Base-by-base conservation (phyloP, 1,140 invertebrate species). In the Pemphigus obesinymphae region DNA sequence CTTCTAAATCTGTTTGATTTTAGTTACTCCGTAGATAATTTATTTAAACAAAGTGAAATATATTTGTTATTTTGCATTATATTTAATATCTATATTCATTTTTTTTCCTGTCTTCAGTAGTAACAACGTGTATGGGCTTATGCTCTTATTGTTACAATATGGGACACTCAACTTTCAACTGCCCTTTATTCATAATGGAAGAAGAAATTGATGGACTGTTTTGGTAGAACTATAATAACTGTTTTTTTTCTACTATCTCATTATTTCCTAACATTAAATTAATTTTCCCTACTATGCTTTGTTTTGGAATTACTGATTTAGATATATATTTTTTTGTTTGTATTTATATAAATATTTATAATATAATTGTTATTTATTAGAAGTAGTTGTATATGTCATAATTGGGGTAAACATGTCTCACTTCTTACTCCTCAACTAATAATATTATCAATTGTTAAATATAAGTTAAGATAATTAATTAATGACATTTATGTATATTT, bases 121-220 rank as follows among this genome's bases (percentile, higher is more conserved):
- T 73, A 23, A 5, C 10, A 40, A 70, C n/a, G 37, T n/a, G n/a
- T n/a, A 29, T 31, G 37, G 10, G 34, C 15, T n/a, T 45, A 63
- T 80, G 76, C 23, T 45, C 55, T 80, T 63, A 80, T 80, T 80
- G 76, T 80, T 55, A 61, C 55, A 45, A 63, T 63, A 29, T 45
- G 23, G 76, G 55, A 63, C 76, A 80, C 29, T 20, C 37, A 58
- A 8, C 53, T 20, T 40, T 23, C 23, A n/a, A 80, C 34, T 80
- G 76, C 76, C 76, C 76, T 31, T 17, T 80, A 63, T 26, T 15
- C 53, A 55, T 61, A 29, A 45, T 61, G 76, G 76, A 61, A 20
- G 43, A 48, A 31, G 11, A 23, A 2, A 15, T 11, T 63, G 75
- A 17, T 20, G 55, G 31, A 6, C 2, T 23, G 13, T n/a, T n/a